Conservation (phyloP, 2,888 invertebrate species). For the Scaptomyza reducta region DNA sequence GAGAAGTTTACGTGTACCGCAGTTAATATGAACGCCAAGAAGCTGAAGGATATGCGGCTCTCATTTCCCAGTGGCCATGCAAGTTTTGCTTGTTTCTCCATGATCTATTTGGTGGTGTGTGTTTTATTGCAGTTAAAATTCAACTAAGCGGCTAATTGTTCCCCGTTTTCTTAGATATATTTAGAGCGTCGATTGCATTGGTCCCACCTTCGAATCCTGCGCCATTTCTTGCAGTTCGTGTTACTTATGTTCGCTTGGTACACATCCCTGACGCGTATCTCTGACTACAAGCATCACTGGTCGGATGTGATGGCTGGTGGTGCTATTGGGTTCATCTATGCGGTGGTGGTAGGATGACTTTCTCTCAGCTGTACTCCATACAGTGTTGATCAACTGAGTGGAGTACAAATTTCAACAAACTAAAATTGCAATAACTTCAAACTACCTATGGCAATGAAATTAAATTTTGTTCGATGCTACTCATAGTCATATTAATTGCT, state of each 20-base stretch:
- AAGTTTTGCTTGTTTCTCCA: conserved; percentile 93
- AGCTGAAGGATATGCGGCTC: conserved; percentile 90
- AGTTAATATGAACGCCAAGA: conserved; percentile 83
- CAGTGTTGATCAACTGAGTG: background rate
- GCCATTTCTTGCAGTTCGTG: conserved; percentile 92
- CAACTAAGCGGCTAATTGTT: background rate
- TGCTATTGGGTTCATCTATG: conserved; percentile 87
- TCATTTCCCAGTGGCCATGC: conserved; percentile 97
- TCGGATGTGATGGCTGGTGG: conserved; percentile 96
- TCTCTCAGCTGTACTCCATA: background rate
- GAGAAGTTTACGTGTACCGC: conserved; percentile 88
- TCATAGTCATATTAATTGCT: no score
- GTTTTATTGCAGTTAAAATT: background rate
- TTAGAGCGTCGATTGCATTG: conserved; percentile 94
- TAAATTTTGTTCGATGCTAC: no score
- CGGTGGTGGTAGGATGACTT: conserved; percentile 88
- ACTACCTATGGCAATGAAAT: background rate
- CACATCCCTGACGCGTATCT: conserved; percentile 94
- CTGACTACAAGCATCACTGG: conserved; percentile 99
- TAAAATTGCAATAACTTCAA: background rate
- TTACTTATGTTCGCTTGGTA: conserved; percentile 92
- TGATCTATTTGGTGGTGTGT: conserved; percentile 93
- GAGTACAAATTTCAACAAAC: background rate
- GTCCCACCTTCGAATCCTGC: conserved; percentile 91
- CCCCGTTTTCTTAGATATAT: conserved; percentile 88